Evolutionary conservation across 2,888 invertebrate species (phyloP), one percentile per base, ranked within the genome.

Genomic region (Apoderus coryli): DNA sequence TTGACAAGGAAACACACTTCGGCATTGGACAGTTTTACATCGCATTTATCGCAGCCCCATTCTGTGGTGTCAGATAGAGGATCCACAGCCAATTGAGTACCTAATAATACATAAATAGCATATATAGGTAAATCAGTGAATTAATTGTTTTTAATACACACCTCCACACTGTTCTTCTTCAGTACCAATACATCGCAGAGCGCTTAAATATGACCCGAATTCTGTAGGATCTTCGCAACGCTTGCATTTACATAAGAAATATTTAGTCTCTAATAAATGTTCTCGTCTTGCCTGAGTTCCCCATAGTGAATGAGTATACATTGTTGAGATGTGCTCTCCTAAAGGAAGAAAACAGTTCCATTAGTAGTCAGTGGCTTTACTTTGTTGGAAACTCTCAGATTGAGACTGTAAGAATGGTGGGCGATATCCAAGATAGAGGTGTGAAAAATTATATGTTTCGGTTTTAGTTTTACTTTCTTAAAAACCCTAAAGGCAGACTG

Each of bases 281-380:
- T 80, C 77, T 36, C 79, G 67, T 40, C 88, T 66, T 19, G 76
- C 73, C 51, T 76, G 75, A 0, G 86, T 86, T 2, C 84, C 79
- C 88, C 88, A 88, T 35, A 89, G 56, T 6, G 82, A 80, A 49
- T 88, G 85, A 4, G 85, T 84, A 45, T 88, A 89, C 69, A 79
- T 82, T 2, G 86, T 86, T 5, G 73, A 70, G 16, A 89, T 64
- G 48, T 84, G 77, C 22, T 75, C 69, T 0, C 76, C 81, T 53
- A 72, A 75, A 39, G 63, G 57, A n/a, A n/a, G n/a, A n/a, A n/a
- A n/a, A n/a, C n/a, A n/a, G n/a, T n/a, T n/a, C n/a, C n/a, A n/a
- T n/a, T n/a, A n/a, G n/a, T n/a, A n/a, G n/a, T n/a, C n/a, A n/a
- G n/a, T n/a, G n/a, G n/a, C n/a, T n/a, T n/a, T n/a, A n/a, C n/a